A percentile compares a stretch with the other conserved stretches of the same genome.
Conservation (phyloP, 2,113 vertebrate genomes). For the Damaliscus lunatus region DNA sequence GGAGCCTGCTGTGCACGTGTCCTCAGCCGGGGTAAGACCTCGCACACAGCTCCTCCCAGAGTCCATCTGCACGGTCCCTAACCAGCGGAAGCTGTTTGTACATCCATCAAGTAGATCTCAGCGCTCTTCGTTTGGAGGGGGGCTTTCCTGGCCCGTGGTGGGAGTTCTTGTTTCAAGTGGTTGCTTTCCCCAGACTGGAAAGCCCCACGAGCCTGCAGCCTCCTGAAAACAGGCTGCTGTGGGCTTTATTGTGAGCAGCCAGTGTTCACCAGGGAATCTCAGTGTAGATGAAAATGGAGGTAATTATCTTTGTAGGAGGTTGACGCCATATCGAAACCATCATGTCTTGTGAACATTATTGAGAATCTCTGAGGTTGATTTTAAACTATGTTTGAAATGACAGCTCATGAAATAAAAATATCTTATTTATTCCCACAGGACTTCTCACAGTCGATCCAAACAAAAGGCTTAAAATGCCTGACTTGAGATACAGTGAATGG, state of each 20-base stretch:
- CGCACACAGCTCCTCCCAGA: rapidly evolving
- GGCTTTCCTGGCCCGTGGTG: background rate
- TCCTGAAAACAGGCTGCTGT: background rate
- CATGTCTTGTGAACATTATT: background rate
- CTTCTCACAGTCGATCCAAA: conserved; percentile 97
- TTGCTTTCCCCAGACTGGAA: background rate
- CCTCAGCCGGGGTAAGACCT: background rate
- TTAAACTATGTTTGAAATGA: conserved; percentile 4
- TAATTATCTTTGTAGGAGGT: background rate
- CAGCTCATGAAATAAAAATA: conserved; percentile 29
- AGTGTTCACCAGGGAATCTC: background rate
- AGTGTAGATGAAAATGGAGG: background rate
- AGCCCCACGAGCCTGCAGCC: background rate
- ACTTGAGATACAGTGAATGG: conserved; percentile 95
- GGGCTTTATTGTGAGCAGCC: background rate
- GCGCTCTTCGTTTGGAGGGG: background rate
- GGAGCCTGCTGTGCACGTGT: rapidly evolving
- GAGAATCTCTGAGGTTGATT: background rate
- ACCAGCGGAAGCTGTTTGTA: background rate
- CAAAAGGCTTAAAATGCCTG: conserved; percentile 98
- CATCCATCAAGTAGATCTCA: rapidly evolving
- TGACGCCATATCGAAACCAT: background rate
- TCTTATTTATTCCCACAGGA: conserved; percentile 81
- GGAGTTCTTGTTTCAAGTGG: background rate
- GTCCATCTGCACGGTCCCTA: background rate